Evolutionary conservation across 2,888 invertebrate species (phyloP), one percentile per base, ranked within the genome.

Genomic region (Hyppa rectilinea): DNA sequence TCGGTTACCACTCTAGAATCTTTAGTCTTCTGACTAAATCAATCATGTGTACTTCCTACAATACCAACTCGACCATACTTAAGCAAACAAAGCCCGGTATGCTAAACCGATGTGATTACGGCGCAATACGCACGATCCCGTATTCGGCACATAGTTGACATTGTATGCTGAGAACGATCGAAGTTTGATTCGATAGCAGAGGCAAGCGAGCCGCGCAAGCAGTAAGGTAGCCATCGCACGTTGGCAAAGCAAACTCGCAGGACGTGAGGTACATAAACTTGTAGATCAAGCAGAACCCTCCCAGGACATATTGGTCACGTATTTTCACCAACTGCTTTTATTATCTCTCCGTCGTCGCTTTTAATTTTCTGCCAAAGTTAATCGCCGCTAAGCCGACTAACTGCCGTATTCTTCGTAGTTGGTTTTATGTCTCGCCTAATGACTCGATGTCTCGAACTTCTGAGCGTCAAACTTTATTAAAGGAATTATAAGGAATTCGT

Each of bases 221-320:
- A 86, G 90, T 87, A 90, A 92, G 92, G 90, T 90, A 93, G 91
- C 93, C 92, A 87, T 90, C 87, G 91, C 90, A 92, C 92, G 92
- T 92, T 92, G 92, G 92, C 91, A 92, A 91, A 93, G 93, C 93
- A 94, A 94, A 94, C 94, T 94, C 91, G 85, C 81, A 81, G 81
- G 83, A 94, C 95, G 95, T 94, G 95, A 92, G 90, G 85, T 87
- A 94, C 94, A 94, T 94, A 93, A 92, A 91, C 87, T 89, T 86
- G 80, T 85, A 87, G 90, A 88, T 88, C 89, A 87, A 86, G 84
- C 81, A 81, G 80, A 87, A 88, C 88, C 88, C 90, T 86, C 90
- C 85, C 79, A 89, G 89, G 92, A 94, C 93, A 92, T 93, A 95
- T 95, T 94, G 94, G 94, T 94, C 95, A 95, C 95, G 95, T 94